Evolutionary conservation across 1,140 invertebrate species (phyloP), one percentile per base, ranked within the genome.

Genomic region (Atta colombica): DNA sequence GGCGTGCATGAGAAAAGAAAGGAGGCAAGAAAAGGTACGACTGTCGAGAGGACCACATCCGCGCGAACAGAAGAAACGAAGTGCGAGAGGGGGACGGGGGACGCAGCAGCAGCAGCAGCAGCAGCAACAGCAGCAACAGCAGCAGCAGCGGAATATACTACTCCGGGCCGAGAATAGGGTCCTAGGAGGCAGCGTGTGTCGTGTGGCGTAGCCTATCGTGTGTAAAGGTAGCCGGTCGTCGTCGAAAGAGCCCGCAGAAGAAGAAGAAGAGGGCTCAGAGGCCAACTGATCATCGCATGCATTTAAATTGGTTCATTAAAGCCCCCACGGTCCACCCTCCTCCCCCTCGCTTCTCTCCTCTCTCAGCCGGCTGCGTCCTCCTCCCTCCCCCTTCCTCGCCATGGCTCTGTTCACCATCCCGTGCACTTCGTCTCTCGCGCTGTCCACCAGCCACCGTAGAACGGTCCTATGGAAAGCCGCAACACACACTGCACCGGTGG

Each of bases 221-320:
- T 91, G 88, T 88, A 91, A 91, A 92, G 91, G 91, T 92, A 91
- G 93, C 92, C 90, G 92, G 86, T 89, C 89, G 90, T 92, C 90
- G 92, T 93, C 92, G 93, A 94, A 93, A 93, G 92, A 93, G 85
- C 87, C 85, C 89, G 91, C 92, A 90, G 93, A 94, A 92, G 92
- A 93, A 93, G 91, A 93, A 94, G 93, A 94, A 93, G 93, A 94
- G 93, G 93, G 93, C 93, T 95, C 92, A 93, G 93, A 95, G 94
- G 94, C 94, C 94, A 95, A 95, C 94, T 95, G 95, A 95, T 95
- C 94, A 95, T 95, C 95, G 95, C 93, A 95, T 95, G 95, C 95
- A 95, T 95, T 95, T 95, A 95, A 95, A 95, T 95, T 95, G 95
- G 95, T 95, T 95, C 95, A 95, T 95, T 95, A 95, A 95, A 95